Conservation (phyloP, 2,113 vertebrate species). For the Oncorhynchus clarkii region DNA sequence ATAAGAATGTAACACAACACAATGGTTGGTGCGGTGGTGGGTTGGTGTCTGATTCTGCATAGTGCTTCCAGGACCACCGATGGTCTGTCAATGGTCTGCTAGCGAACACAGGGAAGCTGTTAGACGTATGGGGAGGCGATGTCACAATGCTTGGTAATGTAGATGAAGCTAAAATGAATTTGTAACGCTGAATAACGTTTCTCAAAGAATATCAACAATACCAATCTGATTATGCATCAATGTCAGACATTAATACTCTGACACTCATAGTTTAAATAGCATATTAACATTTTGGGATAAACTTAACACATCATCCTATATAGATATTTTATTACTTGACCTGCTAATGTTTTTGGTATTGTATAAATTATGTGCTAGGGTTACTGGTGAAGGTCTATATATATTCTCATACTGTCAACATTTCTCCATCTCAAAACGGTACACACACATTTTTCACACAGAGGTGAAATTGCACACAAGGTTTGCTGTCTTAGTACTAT, state of each 20-base stretch:
- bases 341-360: background rate
- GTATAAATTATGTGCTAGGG: background rate
- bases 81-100: slow-evolving; percentile 36
- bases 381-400: slow-evolving; percentile 19
- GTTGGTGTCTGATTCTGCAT: slow-evolving; percentile 50
- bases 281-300: background rate
- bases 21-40: slow-evolving; percentile 63
- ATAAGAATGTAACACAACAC: slow-evolving; percentile 20
- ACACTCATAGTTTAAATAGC: background rate
- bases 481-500: slow-evolving; percentile 28
- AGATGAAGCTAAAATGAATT: background rate
- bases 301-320: background rate
- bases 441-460: background rate
- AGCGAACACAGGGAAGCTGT: slow-evolving; percentile 9
- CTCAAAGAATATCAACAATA: background rate
- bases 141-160: slow-evolving; percentile 5
- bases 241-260: background rate
- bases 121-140: slow-evolving; percentile 17
- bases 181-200: background rate
- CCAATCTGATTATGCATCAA: background rate
- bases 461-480: slow-evolving; percentile 13
- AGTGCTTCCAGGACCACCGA: slow-evolving; percentile 35
- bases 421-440: background rate
- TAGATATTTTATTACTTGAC: background rate
- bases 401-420: background rate